Evolutionary conservation across 2,797 vertebrate genomes (phyloP).

Genomic region (Syncerus caffer): DNA sequence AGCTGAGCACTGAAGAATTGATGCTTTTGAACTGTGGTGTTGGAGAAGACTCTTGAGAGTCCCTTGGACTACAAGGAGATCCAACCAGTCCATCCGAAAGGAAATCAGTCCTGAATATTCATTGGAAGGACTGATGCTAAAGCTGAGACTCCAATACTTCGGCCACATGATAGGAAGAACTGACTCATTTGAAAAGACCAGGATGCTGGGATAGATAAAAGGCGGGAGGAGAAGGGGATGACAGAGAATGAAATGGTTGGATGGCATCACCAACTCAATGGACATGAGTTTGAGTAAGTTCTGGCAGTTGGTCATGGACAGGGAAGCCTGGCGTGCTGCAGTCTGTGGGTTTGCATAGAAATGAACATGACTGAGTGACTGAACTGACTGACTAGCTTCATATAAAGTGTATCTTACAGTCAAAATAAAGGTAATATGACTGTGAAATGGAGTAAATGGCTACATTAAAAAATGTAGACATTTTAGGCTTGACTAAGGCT

Average conservation of each 20-base stretch:
- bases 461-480: background rate
- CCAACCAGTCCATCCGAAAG: background rate
- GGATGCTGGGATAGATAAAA: background rate
- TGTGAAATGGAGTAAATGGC: background rate
- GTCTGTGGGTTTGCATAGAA: accelerated
- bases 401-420: background rate
- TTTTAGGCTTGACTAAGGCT: background rate
- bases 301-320: too few relatives aligned
- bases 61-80: background rate
- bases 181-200: background rate
- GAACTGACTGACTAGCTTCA: background rate
- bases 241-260: background rate
- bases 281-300: too few relatives aligned
- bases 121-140: background rate
- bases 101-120: background rate
- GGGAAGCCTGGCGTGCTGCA: too few relatives aligned
- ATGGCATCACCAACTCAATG: background rate
- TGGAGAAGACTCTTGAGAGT: background rate
- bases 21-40: background rate
- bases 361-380: too few relatives aligned
- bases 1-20: background rate
- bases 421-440: background rate
- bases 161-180: background rate
- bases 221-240: accelerated
- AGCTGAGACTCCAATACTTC: background rate